Conservation (phyloP, 2,113 vertebrate genomes). For the Syngnathus typhle region DNA sequence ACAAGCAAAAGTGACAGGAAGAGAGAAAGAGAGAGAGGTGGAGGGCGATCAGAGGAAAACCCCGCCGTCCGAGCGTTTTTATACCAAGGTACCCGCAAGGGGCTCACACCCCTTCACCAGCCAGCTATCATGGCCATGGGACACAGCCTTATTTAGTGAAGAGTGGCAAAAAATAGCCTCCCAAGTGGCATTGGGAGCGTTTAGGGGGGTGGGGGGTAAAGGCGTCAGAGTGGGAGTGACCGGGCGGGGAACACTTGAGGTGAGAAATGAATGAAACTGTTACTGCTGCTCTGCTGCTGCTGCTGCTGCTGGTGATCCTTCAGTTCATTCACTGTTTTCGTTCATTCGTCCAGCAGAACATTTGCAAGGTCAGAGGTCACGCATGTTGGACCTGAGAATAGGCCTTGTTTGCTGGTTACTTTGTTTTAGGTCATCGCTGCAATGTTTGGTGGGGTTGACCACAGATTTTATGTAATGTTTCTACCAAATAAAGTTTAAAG, state of each 20-base stretch:
- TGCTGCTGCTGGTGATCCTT: neutral
- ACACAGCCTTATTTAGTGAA: conserved; percentile 96
- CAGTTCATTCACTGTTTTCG: neutral
- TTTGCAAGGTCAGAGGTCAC: neutral
- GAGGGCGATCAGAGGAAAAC: conserved; percentile 69
- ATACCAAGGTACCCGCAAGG: conserved; percentile 80
- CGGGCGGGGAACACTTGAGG: conserved; percentile 20
- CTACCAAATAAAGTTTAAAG: too few relatives aligned
- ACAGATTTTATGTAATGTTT: neutral
- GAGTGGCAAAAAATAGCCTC: conserved; percentile 92
- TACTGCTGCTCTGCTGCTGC: neutral
- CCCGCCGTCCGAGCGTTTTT: conserved; percentile 81
- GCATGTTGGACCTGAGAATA: too few relatives aligned
- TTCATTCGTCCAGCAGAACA: neutral
- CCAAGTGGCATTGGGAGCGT: conserved; percentile 67
- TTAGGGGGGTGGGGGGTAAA: conserved; percentile 24
- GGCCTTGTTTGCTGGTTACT: neutral
- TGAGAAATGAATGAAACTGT: conserved; percentile 10
- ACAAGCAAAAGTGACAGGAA: conserved; percentile 5
- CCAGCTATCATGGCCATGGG: conserved; percentile 38
- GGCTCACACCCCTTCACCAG: conserved; percentile 54
- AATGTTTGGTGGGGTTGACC: neutral
- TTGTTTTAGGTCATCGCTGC: neutral
- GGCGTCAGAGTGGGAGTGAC: conserved; percentile 33
- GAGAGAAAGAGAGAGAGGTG: conserved; percentile 23